phyloP scores from a whole-genome alignment of 2,113 vertebrate species.

The Triplophysa tibetana region DNA sequence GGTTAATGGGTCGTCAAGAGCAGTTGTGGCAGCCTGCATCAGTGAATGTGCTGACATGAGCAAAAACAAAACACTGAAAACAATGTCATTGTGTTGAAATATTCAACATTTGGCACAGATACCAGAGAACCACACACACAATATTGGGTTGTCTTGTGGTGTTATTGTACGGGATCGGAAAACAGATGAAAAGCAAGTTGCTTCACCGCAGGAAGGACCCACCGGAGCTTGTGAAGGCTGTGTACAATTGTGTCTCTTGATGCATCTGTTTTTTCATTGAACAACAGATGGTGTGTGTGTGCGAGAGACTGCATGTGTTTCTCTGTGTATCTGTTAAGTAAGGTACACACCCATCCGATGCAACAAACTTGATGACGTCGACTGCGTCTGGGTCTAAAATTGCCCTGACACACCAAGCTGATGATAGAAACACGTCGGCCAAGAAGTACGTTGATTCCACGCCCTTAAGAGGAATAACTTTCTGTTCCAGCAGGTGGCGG shows the following conservation, averaged over 20 bases:
- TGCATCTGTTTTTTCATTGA: conserved; percentile 1
- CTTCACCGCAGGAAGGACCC: neutral
- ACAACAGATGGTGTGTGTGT: conserved; percentile 35
- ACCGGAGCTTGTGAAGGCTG: neutral
- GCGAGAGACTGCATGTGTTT: no score
- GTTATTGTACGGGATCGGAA: neutral
- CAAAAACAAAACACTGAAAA: conserved; percentile 32
- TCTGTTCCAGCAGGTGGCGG: no score
- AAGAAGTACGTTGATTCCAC: no score
- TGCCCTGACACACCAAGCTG: no score
- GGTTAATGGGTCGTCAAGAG: conserved; percentile 3
- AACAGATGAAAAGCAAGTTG: neutral
- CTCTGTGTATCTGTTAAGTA: no score
- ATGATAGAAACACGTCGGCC: no score
- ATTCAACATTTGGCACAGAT: neutral
- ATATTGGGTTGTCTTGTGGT: neutral
- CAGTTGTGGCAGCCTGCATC: conserved; percentile 29
- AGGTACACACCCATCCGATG: no score
- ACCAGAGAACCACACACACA: neutral
- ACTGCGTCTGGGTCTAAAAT: no score
- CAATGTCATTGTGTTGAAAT: conserved; percentile 5
- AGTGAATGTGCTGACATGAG: conserved; percentile 66
- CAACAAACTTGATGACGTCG: no score
- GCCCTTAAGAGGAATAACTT: no score
- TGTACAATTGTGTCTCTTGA: conserved; percentile 16